phyloP scores from a whole-genome alignment of 2,113 vertebrate species.

The Bubo bubo region DNA sequence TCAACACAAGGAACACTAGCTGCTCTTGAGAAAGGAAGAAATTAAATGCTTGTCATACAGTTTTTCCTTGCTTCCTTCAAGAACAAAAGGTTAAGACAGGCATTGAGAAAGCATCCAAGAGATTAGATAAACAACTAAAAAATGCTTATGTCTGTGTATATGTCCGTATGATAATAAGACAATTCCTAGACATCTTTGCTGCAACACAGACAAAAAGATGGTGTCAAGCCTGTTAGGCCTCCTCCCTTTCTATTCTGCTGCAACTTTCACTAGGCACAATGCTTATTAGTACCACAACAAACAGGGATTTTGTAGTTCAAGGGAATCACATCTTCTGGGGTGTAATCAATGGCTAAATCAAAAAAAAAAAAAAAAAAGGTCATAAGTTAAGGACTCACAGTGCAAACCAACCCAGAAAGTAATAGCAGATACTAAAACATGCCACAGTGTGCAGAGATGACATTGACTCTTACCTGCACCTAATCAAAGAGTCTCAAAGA shows the following conservation, averaged over 20 bases:
- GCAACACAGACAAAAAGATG: not conserved
- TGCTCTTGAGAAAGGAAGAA: slow-evolving; percentile 2
- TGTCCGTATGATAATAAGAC: not conserved
- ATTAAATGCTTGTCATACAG: not conserved
- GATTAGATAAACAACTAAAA: slow-evolving; percentile 31
- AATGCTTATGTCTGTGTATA: not conserved
- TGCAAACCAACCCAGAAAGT: not conserved
- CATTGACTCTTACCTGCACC: not conserved
- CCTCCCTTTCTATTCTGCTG: not conserved
- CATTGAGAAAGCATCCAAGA: slow-evolving; percentile 2
- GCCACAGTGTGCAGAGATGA: not conserved
- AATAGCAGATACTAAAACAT: not conserved
- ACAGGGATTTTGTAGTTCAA: slow-evolving; percentile 15
- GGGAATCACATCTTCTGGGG: not conserved
- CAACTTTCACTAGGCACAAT: slow-evolving; percentile 2
- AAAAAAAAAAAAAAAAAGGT: not conserved
- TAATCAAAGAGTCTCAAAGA: not conserved
- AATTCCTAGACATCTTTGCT: slow-evolving; percentile 27
- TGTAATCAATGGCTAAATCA: slow-evolving; percentile 1
- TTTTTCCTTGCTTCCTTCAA: slow-evolving; percentile 39
- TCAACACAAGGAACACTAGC: not conserved
- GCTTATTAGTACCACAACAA: slow-evolving; percentile 18
- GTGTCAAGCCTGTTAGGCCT: not conserved
- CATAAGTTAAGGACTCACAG: slow-evolving; percentile 18
- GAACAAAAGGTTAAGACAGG: slow-evolving; percentile 19